Percentiles rank a stretch among this genome's conserved stretches.
These are phyloP conservation scores for Lypha dubia DNA, from an alignment of 2,888 invertebrate species.

Conservation along the genomic window DNA sequence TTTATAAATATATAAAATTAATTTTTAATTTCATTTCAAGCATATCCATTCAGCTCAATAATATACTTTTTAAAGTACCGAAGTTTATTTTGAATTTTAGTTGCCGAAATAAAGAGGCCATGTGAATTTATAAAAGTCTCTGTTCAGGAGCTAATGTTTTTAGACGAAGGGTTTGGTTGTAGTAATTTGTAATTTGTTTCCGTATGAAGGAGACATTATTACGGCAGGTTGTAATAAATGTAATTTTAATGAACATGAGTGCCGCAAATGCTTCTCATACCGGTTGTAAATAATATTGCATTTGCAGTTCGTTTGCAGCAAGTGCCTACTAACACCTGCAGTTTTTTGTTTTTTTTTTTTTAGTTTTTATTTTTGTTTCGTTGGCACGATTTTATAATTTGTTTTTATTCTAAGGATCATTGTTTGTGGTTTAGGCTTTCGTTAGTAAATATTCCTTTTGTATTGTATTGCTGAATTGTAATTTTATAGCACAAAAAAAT, in stretches of 20 bases:
- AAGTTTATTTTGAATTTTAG: slow-evolving; percentile 40
- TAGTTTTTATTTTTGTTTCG: slow-evolving; percentile 14
- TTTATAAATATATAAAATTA: slow-evolving; percentile 24
- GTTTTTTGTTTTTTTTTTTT: slow-evolving; percentile 16
- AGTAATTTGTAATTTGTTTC: slow-evolving; percentile 47
- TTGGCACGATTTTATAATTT: slow-evolving; percentile 10
- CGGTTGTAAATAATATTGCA: slow-evolving; percentile 67
- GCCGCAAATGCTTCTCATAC: slow-evolving; percentile 63
- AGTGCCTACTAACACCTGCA: slow-evolving; percentile 60
- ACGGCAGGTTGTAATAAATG: slow-evolving; percentile 69
- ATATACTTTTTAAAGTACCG: slow-evolving; percentile 32
- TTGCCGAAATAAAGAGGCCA: neutral
- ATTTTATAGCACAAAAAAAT: too few species aligned
- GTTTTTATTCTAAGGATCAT: slow-evolving; percentile 24
- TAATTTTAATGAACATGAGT: slow-evolving; percentile 72
- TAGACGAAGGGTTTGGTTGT: slow-evolving; percentile 7
- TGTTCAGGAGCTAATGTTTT: slow-evolving; percentile 12
- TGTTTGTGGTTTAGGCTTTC: slow-evolving; percentile 22
- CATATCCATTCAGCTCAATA: slow-evolving; percentile 38
- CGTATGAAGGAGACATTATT: slow-evolving; percentile 52
- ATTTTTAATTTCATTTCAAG: slow-evolving; percentile 29
- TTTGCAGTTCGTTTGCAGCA: slow-evolving; percentile 5
- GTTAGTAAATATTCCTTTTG: slow-evolving; percentile 18
- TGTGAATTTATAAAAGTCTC: slow-evolving; percentile 23
- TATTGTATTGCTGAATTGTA: slow-evolving; percentile 1